Evolutionary conservation across 2,888 invertebrate genomes (phyloP).

Genomic region (Apamea epomidion): DNA sequence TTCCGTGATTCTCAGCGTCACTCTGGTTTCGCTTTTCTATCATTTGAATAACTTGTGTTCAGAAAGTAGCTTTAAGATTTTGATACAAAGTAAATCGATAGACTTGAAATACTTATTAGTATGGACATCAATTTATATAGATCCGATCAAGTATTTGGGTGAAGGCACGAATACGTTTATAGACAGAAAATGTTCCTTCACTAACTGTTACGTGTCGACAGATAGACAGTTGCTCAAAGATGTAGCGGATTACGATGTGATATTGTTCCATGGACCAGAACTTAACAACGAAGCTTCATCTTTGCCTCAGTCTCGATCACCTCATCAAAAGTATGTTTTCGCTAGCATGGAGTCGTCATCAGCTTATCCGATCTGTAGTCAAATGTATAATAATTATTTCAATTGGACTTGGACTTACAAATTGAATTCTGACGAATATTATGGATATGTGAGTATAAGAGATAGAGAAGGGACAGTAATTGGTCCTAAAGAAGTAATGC

Average conservation of each 20-base stretch:
- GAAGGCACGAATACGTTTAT: slow-evolving; percentile 73
- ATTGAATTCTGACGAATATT: slow-evolving; percentile 73
- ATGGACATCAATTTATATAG: slow-evolving; percentile 72
- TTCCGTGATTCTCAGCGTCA: slow-evolving; percentile 5
- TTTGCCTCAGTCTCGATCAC: slow-evolving; percentile 70
- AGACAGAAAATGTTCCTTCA: slow-evolving; percentile 72
- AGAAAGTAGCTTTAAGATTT: neutral
- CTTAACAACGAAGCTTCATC: slow-evolving; percentile 36
- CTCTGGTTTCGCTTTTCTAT: slow-evolving; percentile 3
- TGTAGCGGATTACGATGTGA: slow-evolving; percentile 74
- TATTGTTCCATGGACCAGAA: slow-evolving; percentile 77
- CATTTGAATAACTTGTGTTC: neutral
- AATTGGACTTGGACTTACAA: slow-evolving; percentile 81
- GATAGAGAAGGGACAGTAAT: slow-evolving; percentile 67
- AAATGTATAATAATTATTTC: slow-evolving; percentile 72
- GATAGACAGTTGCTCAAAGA: slow-evolving; percentile 69
- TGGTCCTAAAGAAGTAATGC: slow-evolving; percentile 73
- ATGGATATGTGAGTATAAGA: slow-evolving; percentile 73
- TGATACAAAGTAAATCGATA: too few species aligned
- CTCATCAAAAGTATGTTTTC: slow-evolving; percentile 58
- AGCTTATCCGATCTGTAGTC: slow-evolving; percentile 71
- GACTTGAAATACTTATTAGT: slow-evolving; percentile 75
- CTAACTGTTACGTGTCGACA: slow-evolving; percentile 78
- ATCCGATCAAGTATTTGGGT: slow-evolving; percentile 71
- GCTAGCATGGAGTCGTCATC: slow-evolving; percentile 74